phyloP scores from a whole-genome alignment of 2,888 invertebrate genomes.

The Drosophila nigricruria region DNA sequence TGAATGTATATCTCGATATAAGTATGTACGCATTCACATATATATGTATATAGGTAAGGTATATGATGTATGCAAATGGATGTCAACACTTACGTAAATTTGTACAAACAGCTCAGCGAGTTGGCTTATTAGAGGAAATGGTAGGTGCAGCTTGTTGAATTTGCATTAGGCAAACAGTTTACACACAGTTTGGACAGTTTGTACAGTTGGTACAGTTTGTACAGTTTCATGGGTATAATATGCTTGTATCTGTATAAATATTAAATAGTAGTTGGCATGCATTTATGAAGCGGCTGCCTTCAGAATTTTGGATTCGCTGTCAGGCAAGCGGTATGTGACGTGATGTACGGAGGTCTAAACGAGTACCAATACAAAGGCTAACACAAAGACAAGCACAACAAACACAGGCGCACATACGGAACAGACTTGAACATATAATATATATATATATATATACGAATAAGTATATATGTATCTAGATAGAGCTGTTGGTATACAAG shows the following conservation, averaged over 20 bases:
- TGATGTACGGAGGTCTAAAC: conserved; percentile 20
- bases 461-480: conserved; percentile 14
- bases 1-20: conserved; percentile 2
- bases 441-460: conserved; percentile 30
- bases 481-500: conserved; percentile 26
- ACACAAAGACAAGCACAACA: conserved; percentile 39
- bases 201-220: conserved; percentile 19
- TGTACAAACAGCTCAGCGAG: conserved; percentile 51
- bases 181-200: conserved; percentile 23
- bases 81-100: conserved; percentile 67
- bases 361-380: conserved; percentile 34
- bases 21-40: conserved; percentile 16
- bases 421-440: conserved; percentile 26
- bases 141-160: conserved; percentile 59
- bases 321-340: conserved; percentile 27
- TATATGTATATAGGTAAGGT: conserved; percentile 6
- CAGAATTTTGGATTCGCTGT: conserved; percentile 30
- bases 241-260: conserved; percentile 28
- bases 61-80: conserved; percentile 22
- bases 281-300: conserved; percentile 33
- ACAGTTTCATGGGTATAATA: conserved; percentile 17
- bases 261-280: conserved; percentile 56
- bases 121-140: conserved; percentile 45
- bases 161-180: conserved; percentile 41
- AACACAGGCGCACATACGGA: conserved; percentile 36